These are phyloP conservation scores for Gasterosteus nipponicus DNA, from an alignment of 2,113 vertebrate species.

Conservation along the genomic window DNA sequence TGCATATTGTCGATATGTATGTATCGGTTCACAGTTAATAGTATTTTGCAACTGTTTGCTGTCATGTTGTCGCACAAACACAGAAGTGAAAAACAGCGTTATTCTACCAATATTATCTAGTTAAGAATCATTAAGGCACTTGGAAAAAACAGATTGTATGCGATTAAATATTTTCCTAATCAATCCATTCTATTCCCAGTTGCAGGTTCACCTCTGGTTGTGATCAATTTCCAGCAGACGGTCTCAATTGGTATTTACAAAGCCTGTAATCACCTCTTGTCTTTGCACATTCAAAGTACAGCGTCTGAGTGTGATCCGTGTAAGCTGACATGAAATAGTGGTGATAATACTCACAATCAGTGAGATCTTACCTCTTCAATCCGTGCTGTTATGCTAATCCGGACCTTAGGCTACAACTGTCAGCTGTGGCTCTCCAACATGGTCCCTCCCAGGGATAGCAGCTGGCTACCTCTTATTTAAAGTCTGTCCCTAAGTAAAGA, in stretches of 20 bases:
- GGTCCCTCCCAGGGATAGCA: conserved; percentile 76
- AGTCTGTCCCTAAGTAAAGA: conserved; percentile 79
- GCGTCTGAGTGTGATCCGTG: conserved; percentile 15
- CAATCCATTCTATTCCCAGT: conserved; percentile 4
- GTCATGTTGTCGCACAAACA: background rate
- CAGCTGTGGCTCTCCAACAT: conserved; percentile 60
- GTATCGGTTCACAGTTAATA: conserved; percentile 5
- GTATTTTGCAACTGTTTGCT: background rate
- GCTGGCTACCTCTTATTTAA: conserved; percentile 83
- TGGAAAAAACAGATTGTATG: background rate
- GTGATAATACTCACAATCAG: conserved; percentile 35
- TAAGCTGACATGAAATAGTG: conserved; percentile 27
- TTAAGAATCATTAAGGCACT: background rate
- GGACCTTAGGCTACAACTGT: conserved; percentile 60
- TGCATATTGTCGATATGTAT: background rate
- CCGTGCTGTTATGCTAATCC: conserved; percentile 67
- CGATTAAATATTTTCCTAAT: background rate
- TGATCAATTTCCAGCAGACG: conserved; percentile 6
- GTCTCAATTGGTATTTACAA: conserved; percentile 1
- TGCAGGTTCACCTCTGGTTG: conserved; percentile 2
- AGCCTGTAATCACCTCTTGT: conserved; percentile 19
- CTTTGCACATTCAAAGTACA: conserved; percentile 34
- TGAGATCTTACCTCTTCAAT: conserved; percentile 65
- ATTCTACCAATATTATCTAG: background rate
- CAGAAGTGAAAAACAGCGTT: background rate